These are phyloP conservation scores for Cephalopholis sonnerati DNA, from an alignment of 2,113 vertebrate genomes.

Conservation along the genomic window DNA sequence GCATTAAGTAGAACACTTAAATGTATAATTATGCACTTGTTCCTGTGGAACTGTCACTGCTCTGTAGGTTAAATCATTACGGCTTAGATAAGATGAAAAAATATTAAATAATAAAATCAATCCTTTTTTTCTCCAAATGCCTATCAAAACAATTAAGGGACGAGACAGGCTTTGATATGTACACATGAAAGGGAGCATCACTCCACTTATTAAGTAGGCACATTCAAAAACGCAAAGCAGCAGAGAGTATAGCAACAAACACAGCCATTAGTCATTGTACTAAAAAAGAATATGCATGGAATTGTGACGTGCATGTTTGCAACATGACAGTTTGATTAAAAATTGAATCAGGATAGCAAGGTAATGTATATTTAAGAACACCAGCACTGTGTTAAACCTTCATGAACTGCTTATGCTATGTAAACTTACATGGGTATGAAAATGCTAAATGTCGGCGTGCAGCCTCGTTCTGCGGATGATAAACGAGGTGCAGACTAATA, in stretches of 20 bases:
- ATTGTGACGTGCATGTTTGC: constrained; percentile 10
- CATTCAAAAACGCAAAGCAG: constrained; percentile 18
- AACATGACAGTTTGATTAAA: constrained; percentile 12
- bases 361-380: neutral
- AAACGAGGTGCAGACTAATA: too few species aligned
- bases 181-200: constrained; percentile 49
- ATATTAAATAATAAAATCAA: constrained; percentile 44
- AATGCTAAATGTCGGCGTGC: neutral
- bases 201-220: constrained; percentile 25
- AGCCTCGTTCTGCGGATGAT: too few species aligned
- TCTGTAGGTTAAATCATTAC: constrained; percentile 75
- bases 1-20: constrained; percentile 85
- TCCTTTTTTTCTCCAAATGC: constrained; percentile 40
- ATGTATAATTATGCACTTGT: constrained; percentile 84
- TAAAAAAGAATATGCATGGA: neutral
- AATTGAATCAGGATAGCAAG: neutral
- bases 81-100: constrained; percentile 37
- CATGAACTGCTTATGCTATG: neutral
- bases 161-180: constrained; percentile 49
- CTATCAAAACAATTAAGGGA: constrained; percentile 73
- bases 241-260: constrained; percentile 27
- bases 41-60: constrained; percentile 64
- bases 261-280: constrained; percentile 31
- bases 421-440: neutral
- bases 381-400: neutral